phyloP scores from a whole-genome alignment of 2,888 invertebrate genomes.

The Synanthedon andrenaeformis region DNA sequence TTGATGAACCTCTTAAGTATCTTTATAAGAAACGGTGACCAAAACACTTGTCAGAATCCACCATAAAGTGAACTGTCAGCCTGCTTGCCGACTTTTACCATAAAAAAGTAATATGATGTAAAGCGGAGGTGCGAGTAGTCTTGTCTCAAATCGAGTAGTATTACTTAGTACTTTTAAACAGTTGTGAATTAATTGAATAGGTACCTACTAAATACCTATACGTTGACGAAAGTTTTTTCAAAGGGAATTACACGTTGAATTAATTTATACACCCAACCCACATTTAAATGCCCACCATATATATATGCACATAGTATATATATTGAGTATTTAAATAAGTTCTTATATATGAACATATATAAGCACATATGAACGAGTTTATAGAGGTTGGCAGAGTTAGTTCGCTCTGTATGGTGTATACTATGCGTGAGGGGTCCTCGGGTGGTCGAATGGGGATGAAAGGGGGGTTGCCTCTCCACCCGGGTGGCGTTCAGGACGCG shows the following conservation, averaged over 20 bases:
- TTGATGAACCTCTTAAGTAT: too few species aligned
- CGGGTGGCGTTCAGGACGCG: slow-evolving; percentile 42
- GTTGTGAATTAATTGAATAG: too few species aligned
- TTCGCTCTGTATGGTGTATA: slow-evolving; percentile 63
- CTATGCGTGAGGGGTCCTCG: slow-evolving; percentile 53
- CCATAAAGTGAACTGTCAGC: too few species aligned
- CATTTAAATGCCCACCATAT: neutral
- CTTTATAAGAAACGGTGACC: too few species aligned
- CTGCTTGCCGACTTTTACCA: too few species aligned
- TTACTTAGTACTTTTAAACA: too few species aligned
- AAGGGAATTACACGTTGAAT: neutral
- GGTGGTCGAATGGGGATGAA: slow-evolving; percentile 19
- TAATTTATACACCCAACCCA: neutral
- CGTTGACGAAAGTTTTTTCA: neutral
- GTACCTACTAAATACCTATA: too few species aligned
- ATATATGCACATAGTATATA: slow-evolving; percentile 6
- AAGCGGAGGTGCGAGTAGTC: too few species aligned
- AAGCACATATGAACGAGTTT: slow-evolving; percentile 44
- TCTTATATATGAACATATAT: slow-evolving; percentile 30
- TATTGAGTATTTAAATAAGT: slow-evolving; percentile 66
- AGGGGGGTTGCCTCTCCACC: slow-evolving; percentile 17
- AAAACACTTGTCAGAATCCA: too few species aligned
- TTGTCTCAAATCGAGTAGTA: too few species aligned
- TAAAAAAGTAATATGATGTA: too few species aligned
- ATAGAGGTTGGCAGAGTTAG: slow-evolving; percentile 64